Percentiles rank a stretch among this genome's conserved stretches.
Evolutionary conservation across 2,888 invertebrate genomes (phyloP).

Genomic region (Anagyrus pseudococci): DNA sequence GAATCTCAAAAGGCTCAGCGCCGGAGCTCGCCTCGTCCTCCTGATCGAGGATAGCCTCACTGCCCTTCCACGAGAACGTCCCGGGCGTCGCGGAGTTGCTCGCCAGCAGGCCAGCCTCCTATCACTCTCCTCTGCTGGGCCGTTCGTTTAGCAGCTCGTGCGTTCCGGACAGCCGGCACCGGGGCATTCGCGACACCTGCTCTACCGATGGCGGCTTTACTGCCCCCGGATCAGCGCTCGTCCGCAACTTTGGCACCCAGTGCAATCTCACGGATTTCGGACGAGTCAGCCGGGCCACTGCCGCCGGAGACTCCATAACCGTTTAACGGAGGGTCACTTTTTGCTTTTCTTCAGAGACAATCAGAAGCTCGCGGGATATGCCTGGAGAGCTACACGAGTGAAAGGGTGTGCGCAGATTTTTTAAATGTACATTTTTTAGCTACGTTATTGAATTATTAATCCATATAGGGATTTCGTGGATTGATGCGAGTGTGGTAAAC

Average conservation of each 20-base stretch:
- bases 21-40: constrained; percentile 38
- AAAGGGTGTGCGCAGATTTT: too few relatives aligned
- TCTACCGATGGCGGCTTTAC: too few relatives aligned
- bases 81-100: background rate
- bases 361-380: too few relatives aligned
- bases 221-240: background rate
- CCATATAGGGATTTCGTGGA: too few relatives aligned
- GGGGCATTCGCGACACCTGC: too few relatives aligned
- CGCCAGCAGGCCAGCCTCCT: background rate
- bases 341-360: too few relatives aligned
- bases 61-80: constrained; percentile 24
- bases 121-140: constrained; percentile 25
- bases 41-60: constrained; percentile 48
- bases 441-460: too few relatives aligned
- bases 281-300: background rate
- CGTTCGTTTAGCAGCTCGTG: background rate
- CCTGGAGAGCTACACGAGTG: too few relatives aligned
- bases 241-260: constrained; percentile 23
- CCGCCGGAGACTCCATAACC: constrained; percentile 19
- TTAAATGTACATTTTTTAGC: too few relatives aligned
- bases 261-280: constrained; percentile 24
- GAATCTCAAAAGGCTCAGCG: background rate
- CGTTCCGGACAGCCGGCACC: too few relatives aligned
- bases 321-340: too few relatives aligned
- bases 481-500: too few relatives aligned